Base-by-base conservation (phyloP, 2,113 vertebrate species). In the Cephalopholis sonnerati region DNA sequence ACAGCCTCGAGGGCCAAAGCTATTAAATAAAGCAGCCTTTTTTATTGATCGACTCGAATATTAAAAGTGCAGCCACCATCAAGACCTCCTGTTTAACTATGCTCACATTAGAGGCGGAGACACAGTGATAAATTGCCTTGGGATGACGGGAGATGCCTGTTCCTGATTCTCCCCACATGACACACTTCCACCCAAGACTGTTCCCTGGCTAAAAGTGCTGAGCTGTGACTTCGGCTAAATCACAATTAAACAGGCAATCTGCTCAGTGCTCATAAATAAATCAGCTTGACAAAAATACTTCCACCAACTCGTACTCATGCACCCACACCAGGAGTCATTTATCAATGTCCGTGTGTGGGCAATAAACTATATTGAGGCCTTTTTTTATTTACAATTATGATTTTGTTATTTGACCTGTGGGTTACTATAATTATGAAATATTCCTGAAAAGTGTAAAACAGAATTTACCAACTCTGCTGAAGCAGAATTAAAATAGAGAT, bases 171-270 rank as follows among this genome's bases (percentile, higher is more conserved):
- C 66, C 51, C 64, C 63, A 69, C 76, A 82, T 87, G 87, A 86
- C 86, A 90, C 79, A 70, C 79, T 87, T 90, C 57, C 62, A 83
- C 70, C 77, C 70, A n/a, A 74, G 41, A 77, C 67, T 48, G 72
- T 63, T 84, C 67, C 72, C 41, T 44, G 20, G 55, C 65, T 73
- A 74, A 88, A 92, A 87, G 76, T 86, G 88, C 85, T 90, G 88
- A 93, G 83, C 46, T 68, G 72, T 32, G 68, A 76, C 74, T 86
- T 90, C 63, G 72, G 84, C 79, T 74, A 81, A 92, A 91, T 91
- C 79, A 84, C 83, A 93, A 93, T 91, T 90, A 91, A 87, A 90
- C 48, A 86, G 76, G 57, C 69, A 86, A 91, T 91, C 77, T 90
- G 87, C 72, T 72, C 71, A 50, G 58, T 82, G 67, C 39, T 27